Evolutionary conservation across 2,113 vertebrate genomes (phyloP).

Genomic region (Clarias magur): DNA sequence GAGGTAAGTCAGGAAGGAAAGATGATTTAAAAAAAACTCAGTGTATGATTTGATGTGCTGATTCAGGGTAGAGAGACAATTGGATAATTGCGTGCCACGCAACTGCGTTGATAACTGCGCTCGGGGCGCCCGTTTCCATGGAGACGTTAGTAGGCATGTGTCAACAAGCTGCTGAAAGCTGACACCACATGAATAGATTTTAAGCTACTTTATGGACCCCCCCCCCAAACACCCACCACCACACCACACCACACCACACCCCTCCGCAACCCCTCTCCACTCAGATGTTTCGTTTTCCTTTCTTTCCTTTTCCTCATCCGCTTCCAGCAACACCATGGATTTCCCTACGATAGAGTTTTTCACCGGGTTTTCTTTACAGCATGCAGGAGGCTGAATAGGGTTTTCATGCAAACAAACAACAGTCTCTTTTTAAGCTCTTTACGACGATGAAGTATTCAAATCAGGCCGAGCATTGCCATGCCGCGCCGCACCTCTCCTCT

Average conservation of each 20-base stretch:
- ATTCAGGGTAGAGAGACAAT: slow-evolving; percentile 70
- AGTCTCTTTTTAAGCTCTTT: slow-evolving; percentile 30
- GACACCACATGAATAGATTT: slow-evolving; percentile 70
- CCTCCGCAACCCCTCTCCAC: background rate
- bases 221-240: background rate
- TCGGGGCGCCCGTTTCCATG: slow-evolving; percentile 68
- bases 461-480: slow-evolving; percentile 23
- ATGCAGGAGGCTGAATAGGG: slow-evolving; percentile 13
- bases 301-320: background rate
- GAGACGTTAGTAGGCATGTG: slow-evolving; percentile 67
- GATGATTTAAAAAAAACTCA: background rate
- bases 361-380: background rate
- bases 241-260: background rate
- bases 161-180: slow-evolving; percentile 67
- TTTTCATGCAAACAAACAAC: slow-evolving; percentile 49
- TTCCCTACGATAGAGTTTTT: slow-evolving; percentile 15
- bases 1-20: background rate
- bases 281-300: slow-evolving; percentile 9
- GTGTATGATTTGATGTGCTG: slow-evolving; percentile 61
- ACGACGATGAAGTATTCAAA: slow-evolving; percentile 31
- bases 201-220: slow-evolving; percentile 59
- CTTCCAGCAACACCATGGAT: background rate
- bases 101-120: slow-evolving; percentile 67
- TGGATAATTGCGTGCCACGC: slow-evolving; percentile 71
- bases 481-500: background rate